Percentiles rank a stretch among this genome's conserved stretches.
phyloP scores from a whole-genome alignment of 2,797 vertebrate genomes.

The Chanos chanos region DNA sequence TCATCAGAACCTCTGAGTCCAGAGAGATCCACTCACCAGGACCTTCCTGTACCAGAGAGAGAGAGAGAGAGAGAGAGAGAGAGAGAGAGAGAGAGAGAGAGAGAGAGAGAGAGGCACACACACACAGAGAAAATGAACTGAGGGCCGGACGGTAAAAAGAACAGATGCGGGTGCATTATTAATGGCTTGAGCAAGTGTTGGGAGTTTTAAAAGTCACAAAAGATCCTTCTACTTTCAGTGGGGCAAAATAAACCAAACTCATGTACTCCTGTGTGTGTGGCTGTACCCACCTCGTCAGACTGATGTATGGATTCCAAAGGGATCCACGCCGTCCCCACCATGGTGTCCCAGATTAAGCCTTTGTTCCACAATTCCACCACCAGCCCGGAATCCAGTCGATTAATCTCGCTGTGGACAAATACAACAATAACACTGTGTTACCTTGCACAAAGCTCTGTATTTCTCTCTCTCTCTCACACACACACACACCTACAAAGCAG shows the following conservation, averaged over 20 bases:
- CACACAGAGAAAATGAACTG: neutral
- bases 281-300: constrained; percentile 81
- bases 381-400: constrained; percentile 85
- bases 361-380: constrained; percentile 99
- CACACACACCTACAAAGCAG: neutral
- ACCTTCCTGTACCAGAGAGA: constrained; percentile 76
- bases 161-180: constrained; percentile 11
- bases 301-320: constrained; percentile 83
- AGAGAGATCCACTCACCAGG: constrained; percentile 88
- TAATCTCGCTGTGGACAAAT: constrained; percentile 83
- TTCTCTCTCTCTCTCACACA: neutral
- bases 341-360: constrained; percentile 96
- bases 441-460: neutral
- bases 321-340: constrained; percentile 92
- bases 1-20: constrained; percentile 92
- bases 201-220: neutral
- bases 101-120: too few species aligned
- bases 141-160: constrained; percentile 12
- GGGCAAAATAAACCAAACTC: neutral
- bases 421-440: constrained; percentile 17
- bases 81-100: neutral
- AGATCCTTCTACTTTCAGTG: neutral
- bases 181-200: neutral
- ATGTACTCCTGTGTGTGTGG: neutral
- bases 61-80: neutral